These are phyloP conservation scores for Crocidura indochinensis DNA, from an alignment of 2,797 vertebrate genomes.

Conservation along the genomic window DNA sequence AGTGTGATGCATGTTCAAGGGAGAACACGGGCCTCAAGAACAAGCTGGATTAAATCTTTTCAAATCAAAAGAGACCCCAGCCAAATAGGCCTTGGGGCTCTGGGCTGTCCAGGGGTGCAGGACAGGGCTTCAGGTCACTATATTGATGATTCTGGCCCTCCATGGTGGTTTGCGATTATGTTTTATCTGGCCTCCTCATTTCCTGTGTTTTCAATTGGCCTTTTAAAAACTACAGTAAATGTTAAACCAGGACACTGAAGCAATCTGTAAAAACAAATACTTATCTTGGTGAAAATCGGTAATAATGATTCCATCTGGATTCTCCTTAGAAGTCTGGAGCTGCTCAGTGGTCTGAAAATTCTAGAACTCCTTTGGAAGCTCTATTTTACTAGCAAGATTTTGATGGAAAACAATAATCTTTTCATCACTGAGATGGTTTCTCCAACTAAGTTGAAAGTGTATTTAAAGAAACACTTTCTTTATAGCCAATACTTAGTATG, in stretches of 20 bases:
- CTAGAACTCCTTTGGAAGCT: constrained; percentile 56
- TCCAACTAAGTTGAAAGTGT: constrained; percentile 46
- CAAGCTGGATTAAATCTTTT: constrained; percentile 31
- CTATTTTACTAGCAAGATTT: constrained; percentile 71
- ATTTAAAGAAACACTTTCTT: neutral
- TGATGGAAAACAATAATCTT: constrained; percentile 2
- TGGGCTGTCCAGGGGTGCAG: neutral
- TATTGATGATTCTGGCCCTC: constrained; percentile 68
- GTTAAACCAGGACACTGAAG: constrained; percentile 78
- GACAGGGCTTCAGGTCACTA: constrained; percentile 57
- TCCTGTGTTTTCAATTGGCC: constrained; percentile 84
- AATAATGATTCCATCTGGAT: constrained; percentile 83
- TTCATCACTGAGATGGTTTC: constrained; percentile 37
- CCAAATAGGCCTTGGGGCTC: constrained; percentile 9
- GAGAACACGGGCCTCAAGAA: too few species aligned
- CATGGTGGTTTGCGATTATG: constrained; percentile 68
- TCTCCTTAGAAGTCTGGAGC: constrained; percentile 75
- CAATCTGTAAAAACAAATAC: constrained; percentile 84
- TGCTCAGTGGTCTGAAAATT: constrained; percentile 75
- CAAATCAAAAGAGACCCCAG: constrained; percentile 47
- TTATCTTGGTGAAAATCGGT: constrained; percentile 81
- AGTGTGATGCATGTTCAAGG: too few species aligned
- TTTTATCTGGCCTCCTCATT: constrained; percentile 78
- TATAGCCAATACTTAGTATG: constrained; percentile 63
- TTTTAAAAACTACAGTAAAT: constrained; percentile 79